Percentiles rank a stretch among this genome's conserved stretches.
Conservation (phyloP, 2,888 invertebrate genomes). For the Hoplodrina blanda region DNA sequence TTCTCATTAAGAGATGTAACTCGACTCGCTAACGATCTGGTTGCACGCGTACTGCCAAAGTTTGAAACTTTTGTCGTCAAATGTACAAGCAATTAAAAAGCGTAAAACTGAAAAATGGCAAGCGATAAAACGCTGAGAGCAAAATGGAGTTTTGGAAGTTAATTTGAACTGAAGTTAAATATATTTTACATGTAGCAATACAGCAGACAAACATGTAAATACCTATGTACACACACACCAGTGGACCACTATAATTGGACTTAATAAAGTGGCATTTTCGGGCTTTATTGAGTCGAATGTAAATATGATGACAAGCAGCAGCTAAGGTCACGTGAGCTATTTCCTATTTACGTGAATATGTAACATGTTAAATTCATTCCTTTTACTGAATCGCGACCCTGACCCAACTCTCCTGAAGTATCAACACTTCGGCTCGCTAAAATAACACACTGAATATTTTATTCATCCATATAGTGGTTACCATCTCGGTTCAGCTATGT, state of each 20-base stretch:
- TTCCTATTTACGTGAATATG: neutral
- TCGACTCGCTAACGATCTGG: constrained; percentile 24
- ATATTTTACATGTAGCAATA: neutral
- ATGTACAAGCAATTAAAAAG: constrained; percentile 38
- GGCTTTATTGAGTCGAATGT: neutral
- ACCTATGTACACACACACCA: neutral
- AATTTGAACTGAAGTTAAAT: constrained; percentile 4
- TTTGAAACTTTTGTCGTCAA: constrained; percentile 7
- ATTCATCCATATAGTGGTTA: neutral
- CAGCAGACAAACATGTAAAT: neutral
- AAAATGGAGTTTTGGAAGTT: constrained; percentile 14
- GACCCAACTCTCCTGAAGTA: constrained; percentile 2
- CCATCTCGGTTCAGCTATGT: neutral
- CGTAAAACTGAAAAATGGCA: constrained; percentile 15
- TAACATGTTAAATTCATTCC: constrained; percentile 25
- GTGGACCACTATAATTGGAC: neutral
- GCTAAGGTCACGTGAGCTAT: neutral
- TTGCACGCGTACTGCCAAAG: constrained; percentile 4
- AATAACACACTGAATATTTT: constrained; percentile 5
- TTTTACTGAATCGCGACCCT: constrained; percentile 15
- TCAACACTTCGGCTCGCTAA: neutral
- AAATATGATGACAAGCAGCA: neutral
- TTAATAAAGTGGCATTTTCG: neutral
- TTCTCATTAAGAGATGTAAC: constrained; percentile 35
- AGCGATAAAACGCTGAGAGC: neutral